These are phyloP conservation scores for Congeria kusceri DNA, from an alignment of 2,888 invertebrate species.

Conservation along the genomic window DNA sequence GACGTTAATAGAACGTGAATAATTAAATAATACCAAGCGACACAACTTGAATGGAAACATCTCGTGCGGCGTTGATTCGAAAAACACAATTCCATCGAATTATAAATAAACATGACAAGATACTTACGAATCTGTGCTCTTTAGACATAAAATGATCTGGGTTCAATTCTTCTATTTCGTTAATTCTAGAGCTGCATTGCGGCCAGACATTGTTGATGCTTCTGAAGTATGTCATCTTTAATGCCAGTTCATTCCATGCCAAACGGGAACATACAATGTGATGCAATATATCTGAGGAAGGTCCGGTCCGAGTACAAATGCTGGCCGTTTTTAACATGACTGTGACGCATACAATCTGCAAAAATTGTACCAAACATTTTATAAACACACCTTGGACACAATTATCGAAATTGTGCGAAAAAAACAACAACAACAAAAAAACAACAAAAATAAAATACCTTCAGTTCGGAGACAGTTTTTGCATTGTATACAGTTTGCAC, in stretches of 20 bases:
- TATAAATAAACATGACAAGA: background rate
- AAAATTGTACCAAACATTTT: background rate
- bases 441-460: slow-evolving; percentile 26
- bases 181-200: slow-evolving; percentile 52
- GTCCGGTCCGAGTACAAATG: background rate
- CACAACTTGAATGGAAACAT: background rate
- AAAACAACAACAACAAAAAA: background rate
- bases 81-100: too few relatives aligned
- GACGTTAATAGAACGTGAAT: background rate
- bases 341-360: slow-evolving; percentile 21
- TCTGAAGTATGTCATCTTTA: slow-evolving; percentile 63
- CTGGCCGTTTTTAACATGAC: slow-evolving; percentile 3
- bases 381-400: background rate
- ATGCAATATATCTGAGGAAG: background rate
- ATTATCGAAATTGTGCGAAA: background rate
- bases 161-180: slow-evolving; percentile 42
- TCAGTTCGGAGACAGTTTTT: slow-evolving; percentile 30
- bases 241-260: slow-evolving; percentile 26
- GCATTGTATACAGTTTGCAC: slow-evolving; percentile 45
- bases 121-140: slow-evolving; percentile 67
- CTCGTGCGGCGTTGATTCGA: too few relatives aligned
- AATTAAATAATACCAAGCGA: background rate
- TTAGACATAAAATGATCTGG: slow-evolving; percentile 51
- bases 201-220: slow-evolving; percentile 69
- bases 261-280: slow-evolving; percentile 43